Base-by-base conservation (phyloP, 2,888 invertebrate genomes). In the Crematogaster levior region DNA sequence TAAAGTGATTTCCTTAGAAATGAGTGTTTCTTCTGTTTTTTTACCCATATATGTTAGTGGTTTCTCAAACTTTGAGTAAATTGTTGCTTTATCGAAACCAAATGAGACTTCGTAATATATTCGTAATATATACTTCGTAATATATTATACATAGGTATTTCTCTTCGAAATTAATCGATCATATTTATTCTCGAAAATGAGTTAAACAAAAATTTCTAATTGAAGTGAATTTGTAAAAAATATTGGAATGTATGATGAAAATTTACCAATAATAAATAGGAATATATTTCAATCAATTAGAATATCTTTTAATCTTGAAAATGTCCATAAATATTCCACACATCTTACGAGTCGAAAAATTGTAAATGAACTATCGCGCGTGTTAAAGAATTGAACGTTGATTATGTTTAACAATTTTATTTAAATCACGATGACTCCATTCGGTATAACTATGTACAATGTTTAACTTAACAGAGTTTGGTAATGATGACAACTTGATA, bases 381-480 rank as follows among this genome's bases (percentile, higher is more conserved):
- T 58, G 12, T 65, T 12, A 46, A 68, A 30, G 27, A 34, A 58
- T 18, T 37, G 34, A 24, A 56, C 6, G 6, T 61, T 82, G 18
- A 70, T 72, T 87, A 77, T 48, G 81, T 87, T 89, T 84, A 91
- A 92, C 91, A 87, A 90, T 93, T 93, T 51, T 93, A 93, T 92
- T 93, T 91, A 87, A 85, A 90, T 88, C 91, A 90, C 91, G 91
- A 90, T 89, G 90, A 84, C 86, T 86, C 81, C 89, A 90, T 90
- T 91, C 87, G 82, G 88, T 88, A 90, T 89, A 89, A 87, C 88
- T 93, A 93, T 93, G 92, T 93, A 94, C 94, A 93, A 92, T 92
- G 91, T 90, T 92, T 91, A 92, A 90, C 86, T 90, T 88, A 86
- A 91, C 90, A 90, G 86, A 90, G 90, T 61, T 87, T 88, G 86